phyloP scores from a whole-genome alignment of 1,140 invertebrate species.

The Plectrocnemia conspersa region DNA sequence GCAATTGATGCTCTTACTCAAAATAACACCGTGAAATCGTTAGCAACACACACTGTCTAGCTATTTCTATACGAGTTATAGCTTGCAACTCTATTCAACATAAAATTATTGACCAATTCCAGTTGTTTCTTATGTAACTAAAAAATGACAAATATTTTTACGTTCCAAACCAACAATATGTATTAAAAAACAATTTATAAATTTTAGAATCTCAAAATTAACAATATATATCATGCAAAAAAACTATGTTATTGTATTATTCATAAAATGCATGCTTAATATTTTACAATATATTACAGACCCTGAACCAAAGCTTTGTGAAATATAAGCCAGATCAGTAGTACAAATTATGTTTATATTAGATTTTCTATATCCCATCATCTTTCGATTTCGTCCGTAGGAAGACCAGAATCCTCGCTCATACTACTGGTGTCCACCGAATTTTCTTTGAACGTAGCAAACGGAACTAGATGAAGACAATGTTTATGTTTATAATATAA shows the following conservation, averaged over 20 bases:
- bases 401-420: constrained; percentile 32
- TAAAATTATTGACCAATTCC: too few species aligned
- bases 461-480: constrained; percentile 26
- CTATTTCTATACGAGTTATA: too few species aligned
- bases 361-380: constrained; percentile 32
- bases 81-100: too few species aligned
- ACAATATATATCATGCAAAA: constrained; percentile 11
- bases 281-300: constrained; percentile 26
- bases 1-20: too few species aligned
- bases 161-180: too few species aligned
- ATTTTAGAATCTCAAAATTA: too few species aligned
- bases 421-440: constrained; percentile 34
- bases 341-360: too few species aligned
- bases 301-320: constrained; percentile 25
- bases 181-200: too few species aligned
- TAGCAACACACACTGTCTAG: too few species aligned
- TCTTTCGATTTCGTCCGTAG: constrained; percentile 31
- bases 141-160: too few species aligned
- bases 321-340: constrained; percentile 14
- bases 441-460: constrained; percentile 28
- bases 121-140: too few species aligned
- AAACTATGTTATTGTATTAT: constrained; percentile 8
- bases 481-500: not conserved
- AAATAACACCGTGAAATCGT: too few species aligned
- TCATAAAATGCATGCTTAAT: constrained; percentile 23